Evolutionary conservation across 1,140 invertebrate genomes (phyloP).

Genomic region (Dermatophagoides farinae): DNA sequence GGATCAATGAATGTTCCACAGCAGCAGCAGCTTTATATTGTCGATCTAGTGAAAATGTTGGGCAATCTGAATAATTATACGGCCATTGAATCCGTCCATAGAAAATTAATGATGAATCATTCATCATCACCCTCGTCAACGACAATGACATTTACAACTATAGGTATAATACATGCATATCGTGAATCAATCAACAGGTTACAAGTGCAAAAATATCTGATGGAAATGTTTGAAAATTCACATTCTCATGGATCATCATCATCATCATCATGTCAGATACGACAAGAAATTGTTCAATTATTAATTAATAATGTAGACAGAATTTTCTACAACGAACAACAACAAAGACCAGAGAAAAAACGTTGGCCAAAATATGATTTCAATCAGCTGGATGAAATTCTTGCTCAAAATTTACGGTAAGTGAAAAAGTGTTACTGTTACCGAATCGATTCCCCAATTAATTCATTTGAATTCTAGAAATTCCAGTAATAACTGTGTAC

Average conservation of each 20-base stretch:
- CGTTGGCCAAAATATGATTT: constrained; percentile 6
- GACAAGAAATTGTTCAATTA: neutral
- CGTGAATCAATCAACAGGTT: constrained; percentile 5
- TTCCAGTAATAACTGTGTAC: constrained; percentile 1
- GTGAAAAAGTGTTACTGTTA: neutral
- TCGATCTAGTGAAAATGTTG: neutral
- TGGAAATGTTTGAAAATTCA: neutral
- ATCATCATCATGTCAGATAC: constrained; percentile 2
- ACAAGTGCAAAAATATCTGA: neutral
- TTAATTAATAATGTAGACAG: neutral
- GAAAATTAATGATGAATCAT: too few relatives aligned
- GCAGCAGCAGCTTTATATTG: neutral
- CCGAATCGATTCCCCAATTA: neutral
- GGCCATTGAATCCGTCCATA: neutral
- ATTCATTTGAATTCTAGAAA: neutral
- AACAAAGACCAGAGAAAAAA: neutral
- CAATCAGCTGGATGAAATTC: neutral
- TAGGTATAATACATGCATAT: constrained; percentile 3
- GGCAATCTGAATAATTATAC: constrained; percentile 1
- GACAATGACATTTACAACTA: neutral
- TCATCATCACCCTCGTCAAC: too few relatives aligned
- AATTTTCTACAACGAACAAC: neutral
- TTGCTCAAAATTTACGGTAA: constrained; percentile 1
- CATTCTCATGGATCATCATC: too few relatives aligned
- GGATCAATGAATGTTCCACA: neutral